Conservation (phyloP, 2,113 vertebrate genomes). For the Mesoclemmys tuberculata region DNA sequence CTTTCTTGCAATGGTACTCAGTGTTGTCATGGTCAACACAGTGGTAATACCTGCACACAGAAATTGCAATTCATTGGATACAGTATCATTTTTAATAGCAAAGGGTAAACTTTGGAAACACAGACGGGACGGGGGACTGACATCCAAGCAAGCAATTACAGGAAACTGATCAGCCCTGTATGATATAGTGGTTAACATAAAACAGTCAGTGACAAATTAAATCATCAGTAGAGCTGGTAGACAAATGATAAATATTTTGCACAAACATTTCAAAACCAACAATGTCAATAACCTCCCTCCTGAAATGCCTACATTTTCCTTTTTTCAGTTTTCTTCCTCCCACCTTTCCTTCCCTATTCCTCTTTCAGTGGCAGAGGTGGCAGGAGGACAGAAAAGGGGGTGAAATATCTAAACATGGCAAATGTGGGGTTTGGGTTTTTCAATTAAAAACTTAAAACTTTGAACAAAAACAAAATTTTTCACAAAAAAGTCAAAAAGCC, state of each 20-base stretch:
- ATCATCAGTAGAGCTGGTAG: neutral
- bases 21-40: slow-evolving; percentile 96
- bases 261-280: neutral
- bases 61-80: neutral
- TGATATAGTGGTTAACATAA: neutral
- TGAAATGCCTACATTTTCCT: neutral
- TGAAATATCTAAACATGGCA: neutral
- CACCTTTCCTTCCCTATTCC: neutral
- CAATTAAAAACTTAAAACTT: neutral
- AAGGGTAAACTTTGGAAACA: neutral
- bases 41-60: slow-evolving; percentile 91
- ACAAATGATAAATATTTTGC: neutral
- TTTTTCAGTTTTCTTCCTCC: neutral
- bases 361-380: neutral
- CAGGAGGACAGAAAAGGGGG: neutral
- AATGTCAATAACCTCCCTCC: neutral
- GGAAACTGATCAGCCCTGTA: neutral
- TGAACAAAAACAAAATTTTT: neutral
- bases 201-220: neutral
- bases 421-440: neutral
- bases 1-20: slow-evolving; percentile 94
- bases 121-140: neutral
- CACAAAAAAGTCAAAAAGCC: neutral
- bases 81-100: neutral
- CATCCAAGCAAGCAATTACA: neutral